Percentiles rank a stretch among this genome's conserved stretches.
phyloP scores from a whole-genome alignment of 1,140 invertebrate genomes.

The Colletes latitarsis region DNA sequence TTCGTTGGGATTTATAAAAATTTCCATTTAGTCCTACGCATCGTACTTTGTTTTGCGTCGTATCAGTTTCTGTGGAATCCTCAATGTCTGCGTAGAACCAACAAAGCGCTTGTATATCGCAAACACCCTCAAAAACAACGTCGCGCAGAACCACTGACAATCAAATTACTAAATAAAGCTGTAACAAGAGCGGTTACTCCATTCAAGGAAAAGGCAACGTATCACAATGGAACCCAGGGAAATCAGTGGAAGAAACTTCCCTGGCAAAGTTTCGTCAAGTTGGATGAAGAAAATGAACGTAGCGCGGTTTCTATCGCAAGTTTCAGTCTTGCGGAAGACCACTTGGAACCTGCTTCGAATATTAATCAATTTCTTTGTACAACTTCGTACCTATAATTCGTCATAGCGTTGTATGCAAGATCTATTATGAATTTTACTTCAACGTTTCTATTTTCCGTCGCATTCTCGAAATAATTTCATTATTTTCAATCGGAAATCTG shows the following conservation, averaged over 20 bases:
- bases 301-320: constrained; percentile 40
- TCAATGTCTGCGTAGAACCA: not conserved
- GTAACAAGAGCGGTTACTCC: constrained; percentile 14
- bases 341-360: constrained; percentile 39
- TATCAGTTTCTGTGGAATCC: too few species aligned
- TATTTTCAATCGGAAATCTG: not conserved
- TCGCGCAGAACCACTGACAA: not conserved
- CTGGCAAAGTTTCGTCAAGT: constrained; percentile 44
- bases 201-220: constrained; percentile 27
- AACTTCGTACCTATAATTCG: constrained; percentile 3
- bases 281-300: constrained; percentile 41
- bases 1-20: not conserved
- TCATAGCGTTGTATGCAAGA: not conserved
- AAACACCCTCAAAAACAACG: not conserved
- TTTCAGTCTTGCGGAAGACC: constrained; percentile 31
- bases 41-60: too few species aligned
- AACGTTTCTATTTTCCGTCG: not conserved
- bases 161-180: constrained; percentile 31
- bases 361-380: constrained; percentile 35
- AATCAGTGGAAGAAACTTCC: constrained; percentile 49
- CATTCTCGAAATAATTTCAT: too few species aligned
- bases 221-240: constrained; percentile 41
- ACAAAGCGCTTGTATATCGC: not conserved
- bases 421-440: not conserved
- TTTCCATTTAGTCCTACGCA: too few species aligned